These are phyloP conservation scores for Pseudolycoriella hygida DNA, from an alignment of 2,888 invertebrate species.

Conservation along the genomic window DNA sequence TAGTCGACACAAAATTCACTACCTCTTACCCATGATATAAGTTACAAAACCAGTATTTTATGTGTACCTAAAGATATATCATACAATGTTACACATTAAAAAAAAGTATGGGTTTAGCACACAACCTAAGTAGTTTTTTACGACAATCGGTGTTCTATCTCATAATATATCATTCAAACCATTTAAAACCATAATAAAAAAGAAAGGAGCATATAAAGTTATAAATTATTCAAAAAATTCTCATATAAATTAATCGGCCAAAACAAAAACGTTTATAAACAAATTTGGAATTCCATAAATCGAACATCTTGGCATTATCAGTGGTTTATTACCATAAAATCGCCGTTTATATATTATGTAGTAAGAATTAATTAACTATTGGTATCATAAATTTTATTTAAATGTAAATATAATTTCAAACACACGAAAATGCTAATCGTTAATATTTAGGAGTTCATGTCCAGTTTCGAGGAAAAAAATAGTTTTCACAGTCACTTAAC, in stretches of 20 bases:
- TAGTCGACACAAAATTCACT: not conserved
- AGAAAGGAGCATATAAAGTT: conserved; percentile 5
- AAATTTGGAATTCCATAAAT: conserved; percentile 8
- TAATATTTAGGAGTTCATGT: no score
- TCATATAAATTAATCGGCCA: conserved; percentile 7
- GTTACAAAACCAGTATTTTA: not conserved
- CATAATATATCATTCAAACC: not conserved
- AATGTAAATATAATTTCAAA: not conserved
- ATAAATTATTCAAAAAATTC: conserved; percentile 8
- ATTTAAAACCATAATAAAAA: conserved; percentile 2
- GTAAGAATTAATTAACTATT: conserved; percentile 8
- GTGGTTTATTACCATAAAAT: conserved; percentile 8
- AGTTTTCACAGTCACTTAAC: no score
- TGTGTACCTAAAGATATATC: not conserved
- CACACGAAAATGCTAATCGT: no score
- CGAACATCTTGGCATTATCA: conserved; percentile 8
- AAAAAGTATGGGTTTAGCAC: no score
- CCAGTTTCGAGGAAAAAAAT: no score
- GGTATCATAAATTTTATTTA: conserved; percentile 7
- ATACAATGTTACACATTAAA: not conserved
- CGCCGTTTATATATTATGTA: conserved; percentile 7
- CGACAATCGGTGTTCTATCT: not conserved
- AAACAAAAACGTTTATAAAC: conserved; percentile 7
- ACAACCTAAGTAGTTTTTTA: no score
- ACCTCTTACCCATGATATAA: not conserved